phyloP scores from a whole-genome alignment of 2,888 invertebrate species.

The Sarcophaga variegata region DNA sequence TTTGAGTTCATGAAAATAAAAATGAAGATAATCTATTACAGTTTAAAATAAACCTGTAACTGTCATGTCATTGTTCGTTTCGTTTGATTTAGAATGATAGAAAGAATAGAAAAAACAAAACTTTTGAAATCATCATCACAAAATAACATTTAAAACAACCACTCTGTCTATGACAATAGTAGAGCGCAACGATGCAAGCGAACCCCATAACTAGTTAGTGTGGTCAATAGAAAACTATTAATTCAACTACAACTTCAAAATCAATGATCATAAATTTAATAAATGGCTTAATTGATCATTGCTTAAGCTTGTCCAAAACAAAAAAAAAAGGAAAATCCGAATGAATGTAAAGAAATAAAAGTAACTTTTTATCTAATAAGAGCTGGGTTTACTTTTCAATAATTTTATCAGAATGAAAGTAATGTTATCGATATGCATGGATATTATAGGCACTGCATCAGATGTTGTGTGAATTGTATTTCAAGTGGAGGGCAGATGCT shows the following conservation, averaged over 20 bases:
- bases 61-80: too few relatives aligned
- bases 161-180: too few relatives aligned
- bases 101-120: background rate
- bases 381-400: too few relatives aligned
- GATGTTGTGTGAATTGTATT: too few relatives aligned
- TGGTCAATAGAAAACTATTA: slow-evolving; percentile 27
- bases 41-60: too few relatives aligned
- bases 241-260: slow-evolving; percentile 48
- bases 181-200: too few relatives aligned
- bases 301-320: slow-evolving; percentile 24
- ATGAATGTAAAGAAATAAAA: background rate
- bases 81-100: too few relatives aligned
- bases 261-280: slow-evolving; percentile 58
- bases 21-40: too few relatives aligned
- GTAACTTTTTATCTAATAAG: background rate
- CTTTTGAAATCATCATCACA: background rate
- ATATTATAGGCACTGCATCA: too few relatives aligned
- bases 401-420: background rate
- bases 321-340: slow-evolving; percentile 3
- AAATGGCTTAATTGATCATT: slow-evolving; percentile 61
- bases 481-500: background rate
- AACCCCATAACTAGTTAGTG: background rate
- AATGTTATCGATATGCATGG: slow-evolving; percentile 8
- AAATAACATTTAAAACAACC: background rate
- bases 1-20: too few relatives aligned